Conservation (phyloP, 2,888 invertebrate genomes). For the Archips xylosteana region DNA sequence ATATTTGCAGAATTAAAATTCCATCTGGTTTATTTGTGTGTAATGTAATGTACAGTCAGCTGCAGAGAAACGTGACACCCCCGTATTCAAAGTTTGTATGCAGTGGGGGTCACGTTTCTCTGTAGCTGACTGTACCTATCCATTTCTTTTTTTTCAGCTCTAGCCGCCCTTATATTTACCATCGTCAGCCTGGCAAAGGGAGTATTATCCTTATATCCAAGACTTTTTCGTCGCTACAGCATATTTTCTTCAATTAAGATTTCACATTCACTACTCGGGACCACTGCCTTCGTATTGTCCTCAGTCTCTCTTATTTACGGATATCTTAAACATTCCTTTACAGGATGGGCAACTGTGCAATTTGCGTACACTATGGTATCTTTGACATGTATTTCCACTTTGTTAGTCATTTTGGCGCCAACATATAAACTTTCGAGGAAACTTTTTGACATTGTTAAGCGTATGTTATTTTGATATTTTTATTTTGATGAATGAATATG, state of each 20-base stretch:
- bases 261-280: slow-evolving; percentile 48
- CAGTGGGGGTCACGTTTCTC: too few relatives aligned
- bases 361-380: slow-evolving; percentile 48
- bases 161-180: slow-evolving; percentile 49
- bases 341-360: slow-evolving; percentile 49
- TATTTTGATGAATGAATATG: slow-evolving; percentile 14
- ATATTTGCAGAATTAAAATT: not conserved
- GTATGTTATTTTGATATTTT: slow-evolving; percentile 40
- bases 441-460: slow-evolving; percentile 34
- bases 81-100: too few relatives aligned
- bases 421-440: slow-evolving; percentile 41
- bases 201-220: slow-evolving; percentile 45
- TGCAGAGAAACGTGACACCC: too few relatives aligned
- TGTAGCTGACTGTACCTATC: too few relatives aligned
- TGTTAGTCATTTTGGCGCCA: slow-evolving; percentile 45
- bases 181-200: slow-evolving; percentile 50
- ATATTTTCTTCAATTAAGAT: slow-evolving; percentile 45
- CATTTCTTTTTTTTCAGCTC: slow-evolving; percentile 46
- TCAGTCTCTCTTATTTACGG: slow-evolving; percentile 50
- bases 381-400: slow-evolving; percentile 47
- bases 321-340: slow-evolving; percentile 49
- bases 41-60: too few relatives aligned
- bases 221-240: slow-evolving; percentile 43
- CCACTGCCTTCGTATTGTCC: slow-evolving; percentile 48
- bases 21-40: not conserved